Base-by-base conservation (phyloP, 2,888 invertebrate genomes). In the Cataglyphis cursor region DNA sequence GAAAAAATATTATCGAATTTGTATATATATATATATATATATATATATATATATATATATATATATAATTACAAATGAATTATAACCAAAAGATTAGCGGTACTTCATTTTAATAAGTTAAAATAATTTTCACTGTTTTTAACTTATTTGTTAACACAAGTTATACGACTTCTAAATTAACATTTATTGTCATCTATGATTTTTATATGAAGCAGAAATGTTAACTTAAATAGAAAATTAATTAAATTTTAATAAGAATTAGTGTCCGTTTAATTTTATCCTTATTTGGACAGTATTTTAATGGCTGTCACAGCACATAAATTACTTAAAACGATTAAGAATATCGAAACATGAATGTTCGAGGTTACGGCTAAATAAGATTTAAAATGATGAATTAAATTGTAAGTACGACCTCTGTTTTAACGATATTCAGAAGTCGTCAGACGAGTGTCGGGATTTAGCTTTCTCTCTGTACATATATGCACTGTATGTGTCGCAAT, bases 401-500 rank as follows among this genome's bases (percentile, higher is more conserved):
- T 4, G 66, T 41, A 57, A 31, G 41, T 35, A 35, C 18, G 68
- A 12, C 31, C 68, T 78, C 68, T 57, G 68, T 57, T 68, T 78
- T 54, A 61, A 81, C 81, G 48, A 74, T 51, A 74, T 73, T 75
- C 61, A 73, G 59, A 73, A 70, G 81, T 75, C 38, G 81, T 62
- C 51, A 75, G 61, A 62, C 70, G 15, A 62, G 48, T 75, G 78
- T 59, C 31, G 41, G 41, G 78, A 68, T 66, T 68, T 68, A 68
- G 57, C 78, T 68, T 57, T 78, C 68, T 78, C 76, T 57, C 38
- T 41, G 9, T 38, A 51, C 38, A 5, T 44, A n/a, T 51, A 51
- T 44, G 24, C 21, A 24, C 41, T 21, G 24, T 41, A 66, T 68
- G 78, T 78, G 78, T 78, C 57, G 57, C 68, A 78, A 78, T 68